A percentile compares a stretch with the other conserved stretches of the same genome.
Conservation (phyloP, 1,140 invertebrate genomes). For the Drosophila biarmipes region DNA sequence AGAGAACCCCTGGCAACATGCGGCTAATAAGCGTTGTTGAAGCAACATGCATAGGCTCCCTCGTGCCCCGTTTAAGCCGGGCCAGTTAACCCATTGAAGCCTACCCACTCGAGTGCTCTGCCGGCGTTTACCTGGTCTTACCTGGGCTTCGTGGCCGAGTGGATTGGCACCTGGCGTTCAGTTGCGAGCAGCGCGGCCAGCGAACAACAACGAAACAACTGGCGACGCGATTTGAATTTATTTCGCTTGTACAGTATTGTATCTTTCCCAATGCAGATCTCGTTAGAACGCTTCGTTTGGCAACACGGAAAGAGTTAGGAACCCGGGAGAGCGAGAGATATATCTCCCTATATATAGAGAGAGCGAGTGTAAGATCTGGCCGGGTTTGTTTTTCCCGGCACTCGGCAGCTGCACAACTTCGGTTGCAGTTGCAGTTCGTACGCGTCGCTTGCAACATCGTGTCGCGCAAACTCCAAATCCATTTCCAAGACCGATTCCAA, state of each 20-base stretch:
- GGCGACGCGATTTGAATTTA: conserved; percentile 43
- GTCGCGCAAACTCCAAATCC: conserved; percentile 11
- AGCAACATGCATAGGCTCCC: conserved; percentile 16
- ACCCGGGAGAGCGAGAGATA: conserved; percentile 4
- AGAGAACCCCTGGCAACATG: background rate
- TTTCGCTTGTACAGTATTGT: background rate
- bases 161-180: conserved; percentile 72
- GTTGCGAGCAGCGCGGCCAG: conserved; percentile 67
- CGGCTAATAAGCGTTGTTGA: conserved; percentile 13
- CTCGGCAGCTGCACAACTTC: conserved; percentile 45
- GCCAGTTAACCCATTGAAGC: conserved; percentile 74
- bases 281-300: conserved; percentile 46
- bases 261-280: conserved; percentile 26
- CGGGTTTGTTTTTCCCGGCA: conserved; percentile 11
- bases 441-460: conserved; percentile 67
- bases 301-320: conserved; percentile 27
- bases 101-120: conserved; percentile 33
- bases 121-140: conserved; percentile 26
- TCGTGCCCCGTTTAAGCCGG: conserved; percentile 24
- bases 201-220: conserved; percentile 67
- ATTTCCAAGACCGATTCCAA: background rate
- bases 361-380: conserved; percentile 29
- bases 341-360: background rate
- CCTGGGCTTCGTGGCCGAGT: conserved; percentile 45
- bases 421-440: conserved; percentile 68